A percentile compares a stretch with the other conserved stretches of the same genome.
Conservation (phyloP, 1,140 invertebrate species). For the Drosophila lini region DNA sequence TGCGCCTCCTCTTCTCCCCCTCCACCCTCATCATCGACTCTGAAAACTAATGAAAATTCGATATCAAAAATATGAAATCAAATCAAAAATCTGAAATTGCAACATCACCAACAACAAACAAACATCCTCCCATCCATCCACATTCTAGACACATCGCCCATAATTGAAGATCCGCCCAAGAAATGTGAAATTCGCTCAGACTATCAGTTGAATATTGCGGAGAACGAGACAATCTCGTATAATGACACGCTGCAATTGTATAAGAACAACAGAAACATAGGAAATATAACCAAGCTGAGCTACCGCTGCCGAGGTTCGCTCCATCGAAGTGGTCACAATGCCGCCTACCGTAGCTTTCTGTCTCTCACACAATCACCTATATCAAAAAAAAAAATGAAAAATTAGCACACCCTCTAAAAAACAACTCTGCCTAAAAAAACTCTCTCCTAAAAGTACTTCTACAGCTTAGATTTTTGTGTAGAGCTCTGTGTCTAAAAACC, state of each 20-base stretch:
- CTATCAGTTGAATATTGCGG: constrained; percentile 76
- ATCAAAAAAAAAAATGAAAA: background rate
- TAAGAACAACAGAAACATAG: constrained; percentile 76
- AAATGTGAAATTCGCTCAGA: constrained; percentile 72
- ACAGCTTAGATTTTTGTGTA: constrained; percentile 35
- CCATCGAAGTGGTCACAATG: constrained; percentile 1
- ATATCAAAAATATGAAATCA: constrained; percentile 25
- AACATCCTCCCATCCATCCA: constrained; percentile 73
- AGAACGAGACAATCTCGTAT: constrained; percentile 77
- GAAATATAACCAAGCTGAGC: constrained; percentile 79
- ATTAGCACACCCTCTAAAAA: constrained; percentile 11
- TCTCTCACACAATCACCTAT: constrained; percentile 21
- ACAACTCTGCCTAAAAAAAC: constrained; percentile 1
- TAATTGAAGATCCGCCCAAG: constrained; percentile 75
- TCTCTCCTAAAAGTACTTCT: constrained; percentile 13
- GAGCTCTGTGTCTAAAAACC: constrained; percentile 27
- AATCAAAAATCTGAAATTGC: constrained; percentile 35
- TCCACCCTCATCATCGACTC: constrained; percentile 8
- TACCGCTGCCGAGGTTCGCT: constrained; percentile 82
- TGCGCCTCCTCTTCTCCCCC: background rate
- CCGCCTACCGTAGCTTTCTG: constrained; percentile 8
- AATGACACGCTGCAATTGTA: constrained; percentile 76
- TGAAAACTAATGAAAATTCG: constrained; percentile 10
- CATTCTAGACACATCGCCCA: constrained; percentile 82
- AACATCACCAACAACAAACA: constrained; percentile 41